phyloP scores from a whole-genome alignment of 2,797 vertebrate genomes.

The Arnoldichthys spilopterus region DNA sequence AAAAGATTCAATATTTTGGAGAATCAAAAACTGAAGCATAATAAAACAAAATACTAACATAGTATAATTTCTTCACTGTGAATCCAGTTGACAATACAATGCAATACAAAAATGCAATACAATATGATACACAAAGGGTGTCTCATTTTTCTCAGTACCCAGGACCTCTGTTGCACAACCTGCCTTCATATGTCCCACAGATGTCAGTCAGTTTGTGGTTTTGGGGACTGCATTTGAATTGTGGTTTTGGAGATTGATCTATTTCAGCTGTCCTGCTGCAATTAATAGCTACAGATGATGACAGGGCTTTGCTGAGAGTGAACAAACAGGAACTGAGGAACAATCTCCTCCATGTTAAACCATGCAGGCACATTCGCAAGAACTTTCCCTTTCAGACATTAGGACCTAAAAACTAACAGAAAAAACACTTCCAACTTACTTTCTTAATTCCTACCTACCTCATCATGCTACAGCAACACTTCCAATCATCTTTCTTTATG shows the following conservation, averaged over 20 bases:
- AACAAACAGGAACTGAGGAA: constrained; percentile 17
- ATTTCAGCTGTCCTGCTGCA: constrained; percentile 26
- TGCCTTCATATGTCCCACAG: constrained; percentile 37
- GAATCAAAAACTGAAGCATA: constrained; percentile 88
- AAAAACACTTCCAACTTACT: constrained; percentile 36
- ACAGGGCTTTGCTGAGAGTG: constrained; percentile 7
- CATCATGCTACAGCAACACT: constrained; percentile 46
- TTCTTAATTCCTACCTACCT: constrained; percentile 45
- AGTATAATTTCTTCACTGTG: constrained; percentile 89
- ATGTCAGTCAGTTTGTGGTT: constrained; percentile 31
- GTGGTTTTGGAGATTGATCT: constrained; percentile 18
- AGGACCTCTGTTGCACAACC: constrained; percentile 71
- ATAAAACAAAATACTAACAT: constrained; percentile 88
- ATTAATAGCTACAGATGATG: constrained; percentile 9
- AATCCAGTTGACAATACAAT: constrained; percentile 87
- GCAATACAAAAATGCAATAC: constrained; percentile 81
- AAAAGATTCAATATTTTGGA: constrained; percentile 84
- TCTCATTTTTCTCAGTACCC: constrained; percentile 73
- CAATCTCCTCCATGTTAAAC: neutral
- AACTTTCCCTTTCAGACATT: constrained; percentile 11
- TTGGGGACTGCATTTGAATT: constrained; percentile 22
- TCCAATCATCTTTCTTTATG: constrained; percentile 41
- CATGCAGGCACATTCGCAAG: constrained; percentile 1
- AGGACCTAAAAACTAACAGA: constrained; percentile 11
- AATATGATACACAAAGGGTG: constrained; percentile 76